Conservation (phyloP, 2,888 invertebrate genomes). For the Ptycholaimellus sp. region DNA sequence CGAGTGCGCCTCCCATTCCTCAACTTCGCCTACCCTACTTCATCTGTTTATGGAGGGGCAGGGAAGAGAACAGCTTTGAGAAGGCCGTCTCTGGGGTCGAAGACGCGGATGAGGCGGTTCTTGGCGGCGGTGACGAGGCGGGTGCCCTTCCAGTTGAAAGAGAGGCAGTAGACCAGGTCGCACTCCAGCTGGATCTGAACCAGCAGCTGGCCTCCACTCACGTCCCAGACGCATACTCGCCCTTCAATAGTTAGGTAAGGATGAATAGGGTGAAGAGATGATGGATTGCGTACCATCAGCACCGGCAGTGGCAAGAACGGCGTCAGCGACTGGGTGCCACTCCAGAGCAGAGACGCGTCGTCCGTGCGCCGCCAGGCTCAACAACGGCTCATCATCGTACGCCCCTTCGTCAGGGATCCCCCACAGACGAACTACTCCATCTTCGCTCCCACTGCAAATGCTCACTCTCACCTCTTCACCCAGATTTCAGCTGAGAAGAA, state of each 20-base stretch:
- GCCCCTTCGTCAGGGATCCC: constrained; percentile 1
- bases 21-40: too few relatives aligned
- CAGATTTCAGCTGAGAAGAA: not conserved
- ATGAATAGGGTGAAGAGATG: not conserved
- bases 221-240: constrained; percentile 78
- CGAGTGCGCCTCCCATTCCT: constrained; percentile 38
- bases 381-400: constrained; percentile 1
- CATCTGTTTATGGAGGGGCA: too few relatives aligned
- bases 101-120: constrained; percentile 74
- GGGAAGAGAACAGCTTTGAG: too few relatives aligned
- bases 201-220: constrained; percentile 55
- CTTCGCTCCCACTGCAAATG: not conserved
- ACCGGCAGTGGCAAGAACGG: constrained; percentile 69
- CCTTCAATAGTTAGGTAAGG: not conserved
- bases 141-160: constrained; percentile 85
- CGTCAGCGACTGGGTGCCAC: constrained; percentile 89
- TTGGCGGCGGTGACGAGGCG: constrained; percentile 93
- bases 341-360: constrained; percentile 68
- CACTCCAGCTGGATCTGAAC: constrained; percentile 68
- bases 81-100: too few relatives aligned
- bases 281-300: constrained; percentile 40
- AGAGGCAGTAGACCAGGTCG: constrained; percentile 78
- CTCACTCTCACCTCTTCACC: constrained; percentile 46
- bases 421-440: not conserved
- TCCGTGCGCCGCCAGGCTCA: constrained; percentile 44